A percentile compares a stretch with the other conserved stretches of the same genome.
These are phyloP conservation scores for Crematogaster levior DNA, from an alignment of 2,888 invertebrate species.

Conservation along the genomic window DNA sequence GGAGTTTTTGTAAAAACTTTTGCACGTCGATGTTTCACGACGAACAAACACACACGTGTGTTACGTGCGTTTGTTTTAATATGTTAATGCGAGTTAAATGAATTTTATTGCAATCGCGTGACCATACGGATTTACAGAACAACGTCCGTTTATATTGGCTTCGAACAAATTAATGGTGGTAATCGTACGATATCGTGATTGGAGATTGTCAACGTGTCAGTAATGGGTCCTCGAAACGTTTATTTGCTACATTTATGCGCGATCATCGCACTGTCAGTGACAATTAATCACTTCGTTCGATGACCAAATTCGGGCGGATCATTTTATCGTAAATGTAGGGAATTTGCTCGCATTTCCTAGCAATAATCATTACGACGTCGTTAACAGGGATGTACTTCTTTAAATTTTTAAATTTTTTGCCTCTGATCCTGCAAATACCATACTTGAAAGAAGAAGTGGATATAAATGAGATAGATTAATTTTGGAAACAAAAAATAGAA, in stretches of 20 bases:
- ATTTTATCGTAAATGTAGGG: conserved; percentile 15
- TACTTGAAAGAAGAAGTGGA: neutral
- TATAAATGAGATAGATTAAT: neutral
- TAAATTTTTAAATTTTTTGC: too few relatives aligned
- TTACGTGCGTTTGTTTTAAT: neutral
- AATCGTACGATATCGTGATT: conserved; percentile 42
- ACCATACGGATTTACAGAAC: conserved; percentile 11
- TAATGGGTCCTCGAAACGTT: conserved; percentile 32
- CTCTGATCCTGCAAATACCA: neutral
- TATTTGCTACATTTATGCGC: conserved; percentile 34
- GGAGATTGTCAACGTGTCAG: conserved; percentile 25
- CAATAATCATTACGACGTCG: neutral
- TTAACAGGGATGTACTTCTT: neutral
- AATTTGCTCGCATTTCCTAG: neutral
- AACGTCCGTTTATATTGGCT: conserved; percentile 28
- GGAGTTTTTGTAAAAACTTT: conserved; percentile 1
- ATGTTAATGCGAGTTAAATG: conserved; percentile 20
- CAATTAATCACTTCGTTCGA: conserved; percentile 23
- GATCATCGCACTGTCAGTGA: conserved; percentile 17
- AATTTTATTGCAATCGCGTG: conserved; percentile 3
- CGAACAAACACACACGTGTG: neutral
- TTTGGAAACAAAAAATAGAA: neutral
- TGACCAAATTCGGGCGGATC: neutral
- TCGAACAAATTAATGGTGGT: conserved; percentile 26
- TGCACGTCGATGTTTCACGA: neutral